Base-by-base conservation (phyloP, 2,888 invertebrate species). In the Prionchulus punctatus region DNA sequence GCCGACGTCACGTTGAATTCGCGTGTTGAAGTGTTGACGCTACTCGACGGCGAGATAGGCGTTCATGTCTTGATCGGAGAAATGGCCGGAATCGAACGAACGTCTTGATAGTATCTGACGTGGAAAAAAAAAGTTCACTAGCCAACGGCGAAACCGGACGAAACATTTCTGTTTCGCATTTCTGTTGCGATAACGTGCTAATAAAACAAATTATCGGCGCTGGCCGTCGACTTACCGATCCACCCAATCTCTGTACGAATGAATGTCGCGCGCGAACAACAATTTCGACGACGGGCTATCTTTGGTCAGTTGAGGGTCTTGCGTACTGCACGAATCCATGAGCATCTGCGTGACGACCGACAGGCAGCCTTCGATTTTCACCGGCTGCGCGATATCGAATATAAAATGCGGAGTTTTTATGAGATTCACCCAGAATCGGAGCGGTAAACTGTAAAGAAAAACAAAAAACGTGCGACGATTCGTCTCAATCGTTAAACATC, bases 361-460 rank as follows among this genome's bases (percentile, higher is more conserved):
- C 70, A 96, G 79, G 78, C 94, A 96, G 57, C 92, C 89, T 77
- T 96, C 96, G 43, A 56, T 53, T 51, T 68, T 69, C 23, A 64
- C 66, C 1, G 70, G 68, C 51, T 66, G 66, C 50, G 63, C 87
- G 70, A 98, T 91, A 76, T 98, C 98, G 76, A 98, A 98, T 64
- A 98, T 91, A 77, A 96, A 96, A 77, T 96, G 91, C 52, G 98
- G 98, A 79, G 98, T 99, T 77, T 98, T 99, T 67, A 98, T 96
- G 65, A 99, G 81, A 78, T 98, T 98, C 57, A 98, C 98, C 98
- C 98, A 98, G 79, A 98, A 98, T 68, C 86, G 71, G 56, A 81
- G 69, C 25, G 81, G 81, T 64, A 82, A 72, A 67, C 79, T 78
- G 71, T 36, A 71, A 71, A 56, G 59, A 59, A 54, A 23, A 30